Evolutionary conservation across 2,797 vertebrate genomes (phyloP).

Genomic region (Parambassis ranga): DNA sequence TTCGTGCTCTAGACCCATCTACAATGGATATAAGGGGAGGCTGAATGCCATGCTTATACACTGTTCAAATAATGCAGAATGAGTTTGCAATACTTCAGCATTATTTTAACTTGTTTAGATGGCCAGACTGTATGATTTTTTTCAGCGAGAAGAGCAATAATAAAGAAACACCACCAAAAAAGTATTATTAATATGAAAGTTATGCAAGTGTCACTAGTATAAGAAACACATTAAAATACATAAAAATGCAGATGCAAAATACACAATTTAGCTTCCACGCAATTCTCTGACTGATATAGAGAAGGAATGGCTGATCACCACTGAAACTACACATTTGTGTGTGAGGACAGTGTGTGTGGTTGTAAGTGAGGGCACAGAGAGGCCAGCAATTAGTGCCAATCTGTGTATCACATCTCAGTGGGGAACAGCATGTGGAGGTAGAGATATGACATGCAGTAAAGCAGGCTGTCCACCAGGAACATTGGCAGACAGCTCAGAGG

Average conservation of each 20-base stretch:
- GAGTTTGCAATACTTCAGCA: background rate
- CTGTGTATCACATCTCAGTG: conserved; percentile 45
- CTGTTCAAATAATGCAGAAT: background rate
- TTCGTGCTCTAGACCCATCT: conserved; percentile 93
- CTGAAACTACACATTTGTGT: conserved; percentile 13
- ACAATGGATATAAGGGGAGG: conserved; percentile 1
- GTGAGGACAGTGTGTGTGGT: conserved; percentile 1
- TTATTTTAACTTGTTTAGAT: background rate
- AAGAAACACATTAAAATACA: conserved; percentile 6
- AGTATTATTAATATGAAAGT: background rate
- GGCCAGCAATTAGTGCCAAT: conserved; percentile 58
- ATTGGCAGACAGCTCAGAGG: conserved; percentile 22
- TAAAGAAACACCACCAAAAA: background rate
- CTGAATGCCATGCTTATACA: background rate
- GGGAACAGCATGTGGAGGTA: conserved; percentile 35
- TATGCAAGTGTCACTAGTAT: background rate
- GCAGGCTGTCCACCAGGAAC: conserved; percentile 27
- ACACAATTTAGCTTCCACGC: background rate
- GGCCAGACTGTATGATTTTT: background rate
- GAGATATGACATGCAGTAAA: conserved; percentile 49
- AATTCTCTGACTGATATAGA: background rate
- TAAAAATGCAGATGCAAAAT: background rate
- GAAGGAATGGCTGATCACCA: background rate
- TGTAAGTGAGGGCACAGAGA: conserved; percentile 13
- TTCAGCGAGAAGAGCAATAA: background rate